A percentile compares a stretch with the other conserved stretches of the same genome.
phyloP scores from a whole-genome alignment of 2,797 vertebrate species.

The Miichthys miiuy region DNA sequence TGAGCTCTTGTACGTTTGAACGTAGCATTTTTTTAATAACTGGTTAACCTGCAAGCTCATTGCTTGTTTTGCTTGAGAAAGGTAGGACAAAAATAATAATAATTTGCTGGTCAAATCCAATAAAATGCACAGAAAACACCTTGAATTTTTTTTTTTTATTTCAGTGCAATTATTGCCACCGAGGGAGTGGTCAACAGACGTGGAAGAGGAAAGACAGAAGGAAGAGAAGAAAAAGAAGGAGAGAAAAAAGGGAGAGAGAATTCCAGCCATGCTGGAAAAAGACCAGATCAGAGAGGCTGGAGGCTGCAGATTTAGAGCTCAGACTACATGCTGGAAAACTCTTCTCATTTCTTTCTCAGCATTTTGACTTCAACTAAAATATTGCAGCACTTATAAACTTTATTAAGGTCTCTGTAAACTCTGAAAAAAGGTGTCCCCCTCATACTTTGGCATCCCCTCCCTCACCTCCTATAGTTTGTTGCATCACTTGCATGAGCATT shows the following conservation, averaged over 20 bases:
- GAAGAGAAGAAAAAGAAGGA: slow-evolving; percentile 30
- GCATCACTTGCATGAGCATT: not conserved
- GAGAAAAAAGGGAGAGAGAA: slow-evolving; percentile 41
- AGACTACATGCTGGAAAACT: slow-evolving; percentile 39
- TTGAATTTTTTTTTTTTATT: slow-evolving; percentile 2
- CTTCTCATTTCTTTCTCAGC: not conserved
- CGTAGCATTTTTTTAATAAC: not conserved
- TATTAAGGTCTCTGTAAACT: not conserved
- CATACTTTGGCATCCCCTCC: not conserved
- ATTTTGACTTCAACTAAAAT: not conserved
- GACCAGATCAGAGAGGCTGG: slow-evolving; percentile 54
- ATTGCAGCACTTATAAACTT: not conserved
- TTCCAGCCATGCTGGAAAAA: slow-evolving; percentile 76
- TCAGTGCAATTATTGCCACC: slow-evolving; percentile 10
- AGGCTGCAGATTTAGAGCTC: slow-evolving; percentile 58
- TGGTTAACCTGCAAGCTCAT: not conserved
- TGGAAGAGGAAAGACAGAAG: slow-evolving; percentile 48
- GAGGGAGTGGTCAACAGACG: slow-evolving; percentile 55
- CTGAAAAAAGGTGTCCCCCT: not conserved
- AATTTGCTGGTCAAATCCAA: not conserved
- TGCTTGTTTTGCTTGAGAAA: not conserved
- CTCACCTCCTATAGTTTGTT: not conserved
- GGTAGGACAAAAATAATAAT: not conserved
- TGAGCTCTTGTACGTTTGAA: too few species aligned
- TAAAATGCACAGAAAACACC: slow-evolving; percentile 1